A percentile compares a stretch with the other conserved stretches of the same genome.
Conservation (phyloP, 2,797 vertebrate species). For the Gymnopithys bicolor region DNA sequence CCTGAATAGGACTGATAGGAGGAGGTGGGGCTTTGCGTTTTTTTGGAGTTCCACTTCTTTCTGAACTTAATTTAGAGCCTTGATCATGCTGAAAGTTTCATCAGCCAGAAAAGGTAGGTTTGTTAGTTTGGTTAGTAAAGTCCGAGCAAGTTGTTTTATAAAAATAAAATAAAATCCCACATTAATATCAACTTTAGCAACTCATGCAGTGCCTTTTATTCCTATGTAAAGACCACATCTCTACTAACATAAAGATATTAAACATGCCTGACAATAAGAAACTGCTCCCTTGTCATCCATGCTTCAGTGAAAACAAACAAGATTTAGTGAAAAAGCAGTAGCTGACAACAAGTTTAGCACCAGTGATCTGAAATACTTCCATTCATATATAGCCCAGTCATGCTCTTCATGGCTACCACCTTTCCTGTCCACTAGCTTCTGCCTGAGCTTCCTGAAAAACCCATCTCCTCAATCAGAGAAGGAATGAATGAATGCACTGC, state of each 20-base stretch:
- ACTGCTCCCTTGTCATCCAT: slow-evolving; percentile 55
- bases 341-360: slow-evolving; percentile 19
- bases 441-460: neutral
- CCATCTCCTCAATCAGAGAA: neutral
- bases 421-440: neutral
- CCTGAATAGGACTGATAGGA: slow-evolving; percentile 96
- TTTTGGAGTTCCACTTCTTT: slow-evolving; percentile 99
- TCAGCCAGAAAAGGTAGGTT: slow-evolving; percentile 81
- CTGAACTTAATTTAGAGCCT: slow-evolving; percentile 94
- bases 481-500: neutral
- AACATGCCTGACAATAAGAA: slow-evolving; percentile 55
- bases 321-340: slow-evolving; percentile 64
- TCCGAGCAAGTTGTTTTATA: slow-evolving; percentile 65
- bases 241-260: slow-evolving; percentile 4
- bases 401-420: neutral
- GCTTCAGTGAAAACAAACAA: slow-evolving; percentile 69
- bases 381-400: neutral
- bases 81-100: slow-evolving; percentile 94
- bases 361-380: neutral
- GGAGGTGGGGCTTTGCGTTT: slow-evolving; percentile 99
- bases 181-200: slow-evolving; percentile 62
- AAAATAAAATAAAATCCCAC: neutral
- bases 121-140: slow-evolving; percentile 88
- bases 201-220: slow-evolving; percentile 59
- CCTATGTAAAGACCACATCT: neutral